Base-by-base conservation (phyloP, 2,888 invertebrate genomes). In the Apomyelois bistriatella region DNA sequence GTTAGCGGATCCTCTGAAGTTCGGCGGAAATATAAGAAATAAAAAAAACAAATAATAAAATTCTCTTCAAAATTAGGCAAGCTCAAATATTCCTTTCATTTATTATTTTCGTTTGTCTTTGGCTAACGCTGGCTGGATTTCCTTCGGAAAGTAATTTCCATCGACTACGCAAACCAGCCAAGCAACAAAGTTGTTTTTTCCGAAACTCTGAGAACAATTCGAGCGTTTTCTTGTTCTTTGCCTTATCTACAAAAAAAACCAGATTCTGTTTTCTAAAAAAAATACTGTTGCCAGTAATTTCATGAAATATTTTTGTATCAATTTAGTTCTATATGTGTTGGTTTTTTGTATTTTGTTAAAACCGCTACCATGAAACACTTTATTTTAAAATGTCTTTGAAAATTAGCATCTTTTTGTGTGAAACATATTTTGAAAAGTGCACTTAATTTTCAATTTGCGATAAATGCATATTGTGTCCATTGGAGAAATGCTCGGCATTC, bases 41-140 rank as follows among this genome's bases (percentile, higher is more conserved):
- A 5, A 10, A 15, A 6, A 5, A 15, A 32, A 32, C 7, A 46
- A 32, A 13, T 32, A 35, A 15, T 13, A 2, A 13, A 6, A 7
- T 10, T 32, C 32, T 32, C 46, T 13, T 46, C 16, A 32, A 46
- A 46, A 46, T 35, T 32, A 32, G 32, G 35, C 46, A 16, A 16
- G 32, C 12, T 17, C 43, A 28, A 40, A 40, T 47, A 52, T 38
- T 65, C 58, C 54, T 62, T 48, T 55, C 62, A 65, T 69, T 72
- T 69, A 68, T 74, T 70, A 70, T 74, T 73, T 70, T 62, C 65
- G 62, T 68, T 72, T 68, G 69, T 70, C 66, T 66, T 68, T 59
- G 60, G 61, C 64, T 52, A 59, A 62, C 55, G 53, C 40, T 40
- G 7, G 63, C 68, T 60, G 48, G 48, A 49, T 50, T 58, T 56